Evolutionary conservation across 2,888 invertebrate species (phyloP).

Genomic region (Parapristionchus giblindavisi): DNA sequence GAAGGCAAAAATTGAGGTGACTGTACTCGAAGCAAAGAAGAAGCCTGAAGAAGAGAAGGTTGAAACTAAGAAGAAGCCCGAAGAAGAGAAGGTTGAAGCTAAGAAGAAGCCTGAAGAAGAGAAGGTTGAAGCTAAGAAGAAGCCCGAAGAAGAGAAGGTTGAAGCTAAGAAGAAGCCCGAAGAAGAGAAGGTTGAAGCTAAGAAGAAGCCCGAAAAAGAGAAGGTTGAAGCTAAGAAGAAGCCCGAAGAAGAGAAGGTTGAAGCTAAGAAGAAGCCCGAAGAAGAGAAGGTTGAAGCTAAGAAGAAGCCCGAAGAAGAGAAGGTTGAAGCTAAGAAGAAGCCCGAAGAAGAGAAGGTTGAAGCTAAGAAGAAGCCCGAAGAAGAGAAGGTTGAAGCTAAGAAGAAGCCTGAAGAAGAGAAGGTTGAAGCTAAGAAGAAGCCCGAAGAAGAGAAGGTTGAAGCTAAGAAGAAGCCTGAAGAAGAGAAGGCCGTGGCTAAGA

Average conservation of each 20-base stretch:
- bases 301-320: conserved; percentile 13
- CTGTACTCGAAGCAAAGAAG: neutral
- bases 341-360: no score
- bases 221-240: conserved; percentile 32
- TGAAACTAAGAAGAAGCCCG: neutral
- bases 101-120: conserved; percentile 2
- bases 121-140: neutral
- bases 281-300: conserved; percentile 35
- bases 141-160: neutral
- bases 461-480: conserved; percentile 16
- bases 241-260: no score
- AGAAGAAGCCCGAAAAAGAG: conserved; percentile 21
- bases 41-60: neutral
- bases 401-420: neutral
- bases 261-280: conserved; percentile 29
- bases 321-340: neutral
- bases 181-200: conserved; percentile 26
- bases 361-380: neutral
- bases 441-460: conserved; percentile 5
- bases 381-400: conserved; percentile 6
- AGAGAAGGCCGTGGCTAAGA: no score
- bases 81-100: neutral
- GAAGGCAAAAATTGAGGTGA: conserved; percentile 17
- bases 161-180: conserved; percentile 23
- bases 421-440: neutral